Conservation (phyloP, 2,888 invertebrate genomes). For the Troilus luridus region DNA sequence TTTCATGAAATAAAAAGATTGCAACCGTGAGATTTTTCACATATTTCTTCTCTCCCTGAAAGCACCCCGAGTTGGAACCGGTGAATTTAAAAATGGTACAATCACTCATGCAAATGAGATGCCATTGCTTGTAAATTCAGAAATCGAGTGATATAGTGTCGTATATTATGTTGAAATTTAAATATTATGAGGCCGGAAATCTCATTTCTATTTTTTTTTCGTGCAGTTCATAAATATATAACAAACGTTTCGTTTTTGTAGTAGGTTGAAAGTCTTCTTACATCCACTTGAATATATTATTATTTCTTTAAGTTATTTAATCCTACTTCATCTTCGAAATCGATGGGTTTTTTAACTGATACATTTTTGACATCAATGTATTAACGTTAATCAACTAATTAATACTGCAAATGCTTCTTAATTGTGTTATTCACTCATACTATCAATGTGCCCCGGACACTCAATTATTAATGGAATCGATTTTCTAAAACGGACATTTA, state of each 20-base stretch:
- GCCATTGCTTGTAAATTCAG: conserved; percentile 4
- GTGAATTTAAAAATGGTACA: conserved; percentile 24
- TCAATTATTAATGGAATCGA: too few relatives aligned
- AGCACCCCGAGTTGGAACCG: not conserved
- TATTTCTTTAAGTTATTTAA: not conserved
- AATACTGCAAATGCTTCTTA: too few relatives aligned
- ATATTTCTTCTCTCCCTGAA: not conserved
- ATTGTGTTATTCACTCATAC: too few relatives aligned
- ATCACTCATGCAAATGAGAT: conserved; percentile 39
- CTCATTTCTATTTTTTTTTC: not conserved
- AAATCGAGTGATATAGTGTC: conserved; percentile 27
- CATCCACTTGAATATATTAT: not conserved
- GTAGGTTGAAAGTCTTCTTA: not conserved
- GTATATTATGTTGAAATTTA: conserved; percentile 17
- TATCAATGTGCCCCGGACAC: too few relatives aligned
- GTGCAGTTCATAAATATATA: conserved; percentile 5
- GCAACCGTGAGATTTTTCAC: not conserved
- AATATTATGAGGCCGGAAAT: conserved; percentile 31
- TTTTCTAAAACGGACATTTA: too few relatives aligned
- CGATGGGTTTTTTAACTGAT: not conserved
- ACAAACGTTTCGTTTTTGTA: not conserved
- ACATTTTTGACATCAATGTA: not conserved
- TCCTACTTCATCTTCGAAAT: not conserved
- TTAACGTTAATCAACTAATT: too few relatives aligned
- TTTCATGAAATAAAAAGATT: not conserved